A percentile compares a stretch with the other conserved stretches of the same genome.
phyloP scores from a whole-genome alignment of 2,113 vertebrate genomes.

The Entomyzon cyanotis region DNA sequence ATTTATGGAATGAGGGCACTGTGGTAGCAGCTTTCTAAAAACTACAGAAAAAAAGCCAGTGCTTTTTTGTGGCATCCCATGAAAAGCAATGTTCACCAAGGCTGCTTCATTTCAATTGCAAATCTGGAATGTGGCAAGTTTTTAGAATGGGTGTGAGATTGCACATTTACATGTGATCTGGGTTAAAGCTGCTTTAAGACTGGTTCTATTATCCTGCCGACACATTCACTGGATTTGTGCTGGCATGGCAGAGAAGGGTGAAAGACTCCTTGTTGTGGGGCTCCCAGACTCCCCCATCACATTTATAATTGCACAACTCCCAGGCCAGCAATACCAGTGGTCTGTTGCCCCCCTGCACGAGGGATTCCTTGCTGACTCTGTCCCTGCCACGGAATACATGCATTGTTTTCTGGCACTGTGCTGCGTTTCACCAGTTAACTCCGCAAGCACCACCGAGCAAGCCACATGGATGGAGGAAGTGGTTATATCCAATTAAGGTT shows the following conservation, averaged over 20 bases:
- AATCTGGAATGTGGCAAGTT: conserved; percentile 15
- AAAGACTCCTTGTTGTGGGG: neutral
- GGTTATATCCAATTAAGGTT: neutral
- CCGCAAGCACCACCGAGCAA: accelerated
- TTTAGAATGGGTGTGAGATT: conserved; percentile 37
- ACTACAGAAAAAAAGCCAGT: neutral
- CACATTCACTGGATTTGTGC: neutral
- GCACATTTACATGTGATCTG: conserved; percentile 42
- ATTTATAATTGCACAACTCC: neutral
- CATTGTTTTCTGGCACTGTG: neutral
- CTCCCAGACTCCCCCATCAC: neutral
- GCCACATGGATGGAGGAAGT: accelerated
- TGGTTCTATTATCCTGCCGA: neutral
- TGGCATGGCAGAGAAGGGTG: neutral
- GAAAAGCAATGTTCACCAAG: neutral
- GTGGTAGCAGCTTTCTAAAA: conserved; percentile 4
- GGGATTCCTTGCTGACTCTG: neutral
- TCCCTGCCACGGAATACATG: neutral
- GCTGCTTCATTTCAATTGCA: conserved; percentile 34
- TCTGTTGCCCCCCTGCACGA: neutral
- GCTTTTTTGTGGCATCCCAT: neutral
- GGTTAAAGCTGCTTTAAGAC: conserved; percentile 21
- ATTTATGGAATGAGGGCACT: neutral
- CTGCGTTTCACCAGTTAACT: neutral
- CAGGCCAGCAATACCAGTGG: neutral